Conservation (phyloP, 1,140 invertebrate species). For the Gryllus bimaculatus region DNA sequence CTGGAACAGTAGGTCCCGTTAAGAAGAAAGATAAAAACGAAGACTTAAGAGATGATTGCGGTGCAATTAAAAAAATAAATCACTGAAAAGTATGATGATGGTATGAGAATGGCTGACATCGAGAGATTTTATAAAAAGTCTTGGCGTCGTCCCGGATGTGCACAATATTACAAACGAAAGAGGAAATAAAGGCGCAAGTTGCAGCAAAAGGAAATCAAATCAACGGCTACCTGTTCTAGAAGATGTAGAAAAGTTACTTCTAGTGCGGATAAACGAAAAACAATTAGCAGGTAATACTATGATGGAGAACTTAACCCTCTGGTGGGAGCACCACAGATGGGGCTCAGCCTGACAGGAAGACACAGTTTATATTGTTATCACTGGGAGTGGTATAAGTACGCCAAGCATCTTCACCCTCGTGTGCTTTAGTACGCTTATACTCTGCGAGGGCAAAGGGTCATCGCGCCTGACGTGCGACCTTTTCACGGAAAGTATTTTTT, state of each 20-base stretch:
- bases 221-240: slow-evolving; percentile 20
- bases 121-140: slow-evolving; percentile 21
- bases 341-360: too few species aligned
- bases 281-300: slow-evolving; percentile 22
- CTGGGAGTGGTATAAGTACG: too few species aligned
- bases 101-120: slow-evolving; percentile 19
- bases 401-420: too few species aligned
- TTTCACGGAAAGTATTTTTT: too few species aligned
- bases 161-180: slow-evolving; percentile 23
- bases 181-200: slow-evolving; percentile 22
- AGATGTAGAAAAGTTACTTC: slow-evolving; percentile 24
- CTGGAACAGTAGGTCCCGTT: neutral
- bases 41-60: slow-evolving; percentile 20
- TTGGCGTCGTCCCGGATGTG: slow-evolving; percentile 24
- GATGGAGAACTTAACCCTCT: slow-evolving; percentile 13
- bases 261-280: slow-evolving; percentile 25
- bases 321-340: too few species aligned
- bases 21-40: slow-evolving; percentile 21
- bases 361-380: too few species aligned
- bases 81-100: neutral
- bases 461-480: too few species aligned
- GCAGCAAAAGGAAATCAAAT: slow-evolving; percentile 23
- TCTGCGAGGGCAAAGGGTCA: too few species aligned
- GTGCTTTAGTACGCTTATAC: too few species aligned
- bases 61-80: slow-evolving; percentile 21